A percentile compares a stretch with the other conserved stretches of the same genome.
Evolutionary conservation across 2,797 vertebrate genomes (phyloP).

Genomic region (Mormyrus hasselquistii): DNA sequence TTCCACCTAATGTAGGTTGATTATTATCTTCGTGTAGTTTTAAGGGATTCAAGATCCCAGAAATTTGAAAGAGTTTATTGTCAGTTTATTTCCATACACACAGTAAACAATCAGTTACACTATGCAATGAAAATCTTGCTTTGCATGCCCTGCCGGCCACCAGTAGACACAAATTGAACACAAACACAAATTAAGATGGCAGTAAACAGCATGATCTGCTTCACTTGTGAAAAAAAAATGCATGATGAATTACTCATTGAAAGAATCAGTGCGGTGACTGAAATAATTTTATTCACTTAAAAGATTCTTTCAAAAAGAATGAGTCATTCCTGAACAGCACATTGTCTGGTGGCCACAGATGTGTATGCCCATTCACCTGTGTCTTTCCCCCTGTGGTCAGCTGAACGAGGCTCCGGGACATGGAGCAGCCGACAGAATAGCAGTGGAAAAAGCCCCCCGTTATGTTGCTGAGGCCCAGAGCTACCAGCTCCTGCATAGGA

Average conservation of each 20-base stretch:
- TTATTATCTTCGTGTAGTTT: background rate
- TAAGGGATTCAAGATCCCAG: background rate
- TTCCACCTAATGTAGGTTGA: background rate
- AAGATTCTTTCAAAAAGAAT: background rate
- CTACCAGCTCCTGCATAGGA: constrained; percentile 80
- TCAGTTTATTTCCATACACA: background rate
- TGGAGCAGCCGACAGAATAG: constrained; percentile 86
- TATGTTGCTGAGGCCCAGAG: constrained; percentile 82
- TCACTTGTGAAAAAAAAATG: background rate
- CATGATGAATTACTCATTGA: background rate
- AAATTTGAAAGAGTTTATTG: background rate
- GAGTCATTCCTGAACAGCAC: background rate
- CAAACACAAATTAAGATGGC: background rate
- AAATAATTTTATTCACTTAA: background rate
- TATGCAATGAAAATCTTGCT: background rate
- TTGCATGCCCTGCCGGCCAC: background rate
- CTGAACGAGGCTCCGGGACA: constrained; percentile 92
- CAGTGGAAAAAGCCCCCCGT: constrained; percentile 85
- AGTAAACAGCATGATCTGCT: background rate
- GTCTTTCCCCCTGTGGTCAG: constrained; percentile 89
- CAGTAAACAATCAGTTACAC: background rate
- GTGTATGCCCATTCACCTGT: constrained; percentile 62
- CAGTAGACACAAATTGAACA: background rate
- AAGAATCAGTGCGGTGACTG: background rate
- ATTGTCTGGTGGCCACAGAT: background rate